Evolutionary conservation across 1,140 invertebrate species (phyloP), one percentile per base, ranked within the genome.

Genomic region (Limonius californicus): DNA sequence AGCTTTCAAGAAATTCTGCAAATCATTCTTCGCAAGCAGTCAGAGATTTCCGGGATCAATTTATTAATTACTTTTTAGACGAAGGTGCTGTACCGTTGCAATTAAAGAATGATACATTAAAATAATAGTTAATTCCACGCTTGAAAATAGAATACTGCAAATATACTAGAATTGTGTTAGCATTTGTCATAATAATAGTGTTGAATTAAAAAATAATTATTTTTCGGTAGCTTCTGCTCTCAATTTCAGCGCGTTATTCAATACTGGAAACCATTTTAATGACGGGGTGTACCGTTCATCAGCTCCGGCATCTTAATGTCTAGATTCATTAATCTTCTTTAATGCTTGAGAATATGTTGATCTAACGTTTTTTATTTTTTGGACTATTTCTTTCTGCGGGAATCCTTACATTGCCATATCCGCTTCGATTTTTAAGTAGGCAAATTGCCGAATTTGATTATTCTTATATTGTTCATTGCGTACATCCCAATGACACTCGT

Each of bases 1-100:
- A 11, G 14, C 14, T 63, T 19, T 15, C 35, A 27, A 4, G 45
- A 27, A 63, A 53, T 53, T 15, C 54, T 21, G 54, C 19, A 50
- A 63, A 63, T 53, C 56, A 58, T 63, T 63, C 61, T 47, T 50
- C 55, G 12, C 12, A 7, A 57, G 54, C 39, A 18, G 61, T 56
- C 2, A 57, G 42, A 15, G 19, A 50, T 18, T 16, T 63, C 39
- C 61, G 55, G 7, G 45, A 63, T 6, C 55, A 55, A 23, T 58
- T 57, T 58, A 47, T 43, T 47, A 43, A 63, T 8, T 58, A 63
- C 39, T 63, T 63, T 63, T 11, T 58, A 19, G 54, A 54, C 19
- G 23, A 14, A 53, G 23, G 54, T 12, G 39, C 56, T 32, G 54
- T 63, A 58, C 42, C 9, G 50, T 50, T 42, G 55, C 61, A 58